phyloP scores from a whole-genome alignment of 1,140 invertebrate genomes.

The Bombus polaris region DNA sequence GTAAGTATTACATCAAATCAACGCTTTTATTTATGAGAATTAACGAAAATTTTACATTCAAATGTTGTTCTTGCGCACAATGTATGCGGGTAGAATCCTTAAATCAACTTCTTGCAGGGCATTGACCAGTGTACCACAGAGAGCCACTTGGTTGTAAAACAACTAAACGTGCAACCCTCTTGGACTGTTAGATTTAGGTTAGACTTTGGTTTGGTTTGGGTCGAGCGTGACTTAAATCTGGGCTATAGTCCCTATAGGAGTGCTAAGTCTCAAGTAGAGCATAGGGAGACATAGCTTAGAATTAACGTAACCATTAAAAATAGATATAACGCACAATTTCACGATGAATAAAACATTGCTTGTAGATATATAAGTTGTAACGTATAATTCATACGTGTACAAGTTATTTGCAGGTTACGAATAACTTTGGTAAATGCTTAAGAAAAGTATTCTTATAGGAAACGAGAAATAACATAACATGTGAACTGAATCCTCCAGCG shows the following conservation, averaged over 20 bases:
- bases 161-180: neutral
- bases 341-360: no score
- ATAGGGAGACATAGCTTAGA: no score
- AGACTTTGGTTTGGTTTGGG: neutral
- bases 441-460: no score
- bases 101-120: neutral
- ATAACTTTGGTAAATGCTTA: no score
- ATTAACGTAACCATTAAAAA: neutral
- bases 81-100: neutral
- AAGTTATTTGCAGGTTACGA: no score
- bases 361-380: no score
- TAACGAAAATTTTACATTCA: neutral
- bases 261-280: neutral
- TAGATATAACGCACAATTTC: no score
- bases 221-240: neutral
- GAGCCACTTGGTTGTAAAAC: neutral
- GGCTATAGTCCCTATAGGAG: neutral
- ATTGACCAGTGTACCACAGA: neutral
- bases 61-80: neutral
- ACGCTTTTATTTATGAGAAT: neutral
- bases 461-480: no score
- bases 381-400: no score
- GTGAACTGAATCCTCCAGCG: no score
- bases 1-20: neutral
- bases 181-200: neutral